phyloP scores from a whole-genome alignment of 92 coral and sea anemone species.

The Ricordea florida region DNA sequence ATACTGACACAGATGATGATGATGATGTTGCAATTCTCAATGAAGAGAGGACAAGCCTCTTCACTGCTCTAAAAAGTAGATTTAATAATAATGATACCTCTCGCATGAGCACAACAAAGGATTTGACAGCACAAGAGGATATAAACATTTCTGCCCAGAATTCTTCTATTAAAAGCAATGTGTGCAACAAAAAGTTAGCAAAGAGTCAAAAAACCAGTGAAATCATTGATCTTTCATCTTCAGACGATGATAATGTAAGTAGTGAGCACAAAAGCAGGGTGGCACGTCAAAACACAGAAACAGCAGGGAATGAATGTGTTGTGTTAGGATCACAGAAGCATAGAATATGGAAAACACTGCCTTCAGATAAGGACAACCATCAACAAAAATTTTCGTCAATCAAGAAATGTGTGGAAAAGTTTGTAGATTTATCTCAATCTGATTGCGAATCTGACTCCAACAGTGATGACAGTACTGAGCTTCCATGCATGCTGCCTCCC shows the following conservation, averaged over 20 bases:
- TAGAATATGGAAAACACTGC: not conserved
- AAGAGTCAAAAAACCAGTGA: conserved; percentile 15
- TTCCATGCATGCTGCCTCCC: conserved; percentile 23
- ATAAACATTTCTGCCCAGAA: too few species aligned
- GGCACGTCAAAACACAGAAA: not conserved
- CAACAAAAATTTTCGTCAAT: not conserved
- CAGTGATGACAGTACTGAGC: conserved; percentile 3
- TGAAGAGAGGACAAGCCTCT: conserved; percentile 32
- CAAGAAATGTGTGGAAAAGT: not conserved
- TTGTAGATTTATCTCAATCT: not conserved
- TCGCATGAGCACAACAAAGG: not conserved
- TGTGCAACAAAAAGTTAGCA: not conserved
- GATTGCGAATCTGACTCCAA: not conserved
- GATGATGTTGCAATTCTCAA: conserved; percentile 14
- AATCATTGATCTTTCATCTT: conserved; percentile 63
- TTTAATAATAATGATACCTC: not conserved
- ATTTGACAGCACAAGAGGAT: not conserved
- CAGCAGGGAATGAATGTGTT: not conserved
- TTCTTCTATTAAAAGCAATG: not conserved
- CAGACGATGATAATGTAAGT: conserved; percentile 40
- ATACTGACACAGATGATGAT: conserved; percentile 38
- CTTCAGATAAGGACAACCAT: not conserved
- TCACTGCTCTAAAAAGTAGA: conserved; percentile 21
- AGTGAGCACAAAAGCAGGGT: not conserved
- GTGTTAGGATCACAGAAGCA: not conserved